A percentile compares a stretch with the other conserved stretches of the same genome.
These are phyloP conservation scores for Erpobdella octoculata DNA, from an alignment of 2,888 invertebrate genomes.

Conservation along the genomic window DNA sequence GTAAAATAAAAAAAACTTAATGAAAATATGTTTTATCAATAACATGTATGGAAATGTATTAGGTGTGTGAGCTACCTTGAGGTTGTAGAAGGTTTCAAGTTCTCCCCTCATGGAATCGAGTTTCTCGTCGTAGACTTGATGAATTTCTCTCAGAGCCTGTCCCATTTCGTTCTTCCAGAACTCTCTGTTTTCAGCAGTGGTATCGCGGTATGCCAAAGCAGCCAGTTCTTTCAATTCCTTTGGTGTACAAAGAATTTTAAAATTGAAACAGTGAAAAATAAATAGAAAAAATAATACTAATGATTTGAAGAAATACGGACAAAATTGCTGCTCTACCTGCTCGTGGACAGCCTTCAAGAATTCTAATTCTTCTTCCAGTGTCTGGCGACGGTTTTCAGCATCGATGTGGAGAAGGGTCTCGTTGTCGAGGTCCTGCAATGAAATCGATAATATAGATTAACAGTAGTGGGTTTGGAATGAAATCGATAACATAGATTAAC, in stretches of 20 bases:
- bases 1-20: neutral
- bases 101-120: conserved; percentile 52
- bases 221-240: conserved; percentile 55
- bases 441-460: neutral
- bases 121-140: conserved; percentile 55
- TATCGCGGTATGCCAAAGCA: conserved; percentile 55
- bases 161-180: conserved; percentile 57
- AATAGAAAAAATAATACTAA: neutral
- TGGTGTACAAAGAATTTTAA: too few species aligned
- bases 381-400: conserved; percentile 55
- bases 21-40: neutral
- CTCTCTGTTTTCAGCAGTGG: conserved; percentile 56
- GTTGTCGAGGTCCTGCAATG: conserved; percentile 53
- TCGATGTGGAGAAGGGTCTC: conserved; percentile 55
- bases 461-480: too few species aligned
- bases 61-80: conserved; percentile 49
- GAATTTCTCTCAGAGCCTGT: conserved; percentile 55
- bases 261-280: too few species aligned
- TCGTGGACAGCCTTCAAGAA: conserved; percentile 55
- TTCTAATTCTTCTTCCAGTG: conserved; percentile 55
- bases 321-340: conserved; percentile 44
- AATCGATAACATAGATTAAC: neutral
- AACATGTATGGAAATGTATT: neutral
- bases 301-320: neutral
- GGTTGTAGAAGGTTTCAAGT: conserved; percentile 56